These are phyloP conservation scores for Sus scrofa DNA, from an alignment of 2,113 vertebrate genomes.

Conservation along the genomic window DNA sequence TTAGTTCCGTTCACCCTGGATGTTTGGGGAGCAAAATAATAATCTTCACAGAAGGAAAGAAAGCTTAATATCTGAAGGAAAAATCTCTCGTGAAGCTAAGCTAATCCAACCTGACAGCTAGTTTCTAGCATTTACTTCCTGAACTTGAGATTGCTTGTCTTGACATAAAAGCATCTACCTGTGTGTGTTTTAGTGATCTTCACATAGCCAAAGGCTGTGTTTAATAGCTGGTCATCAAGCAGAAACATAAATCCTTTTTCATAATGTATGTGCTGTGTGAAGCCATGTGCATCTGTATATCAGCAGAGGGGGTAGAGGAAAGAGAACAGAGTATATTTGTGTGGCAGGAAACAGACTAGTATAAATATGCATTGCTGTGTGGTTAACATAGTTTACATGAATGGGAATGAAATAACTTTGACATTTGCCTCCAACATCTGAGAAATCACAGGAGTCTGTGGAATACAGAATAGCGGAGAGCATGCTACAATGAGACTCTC, in stretches of 20 bases:
- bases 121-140: constrained; percentile 28
- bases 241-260: constrained; percentile 70
- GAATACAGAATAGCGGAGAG: neutral
- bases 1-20: constrained; percentile 56
- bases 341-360: constrained; percentile 65
- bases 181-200: constrained; percentile 53
- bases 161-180: constrained; percentile 26
- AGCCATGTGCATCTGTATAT: constrained; percentile 25
- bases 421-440: constrained; percentile 32
- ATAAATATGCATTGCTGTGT: constrained; percentile 70
- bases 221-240: constrained; percentile 60
- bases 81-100: constrained; percentile 1
- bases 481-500: neutral
- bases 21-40: constrained; percentile 62
- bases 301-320: neutral
- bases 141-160: constrained; percentile 14
- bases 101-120: constrained; percentile 21
- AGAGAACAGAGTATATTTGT: constrained; percentile 65
- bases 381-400: constrained; percentile 67
- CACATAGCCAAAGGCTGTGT: constrained; percentile 32
- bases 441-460: neutral
- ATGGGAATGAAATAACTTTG: constrained; percentile 43
- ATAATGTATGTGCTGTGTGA: neutral
- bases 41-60: constrained; percentile 60
- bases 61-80: constrained; percentile 47